Percentiles rank a stretch among this genome's conserved stretches.
phyloP scores from a whole-genome alignment of 2,797 vertebrate genomes.

The Macrochelys suwanniensis region DNA sequence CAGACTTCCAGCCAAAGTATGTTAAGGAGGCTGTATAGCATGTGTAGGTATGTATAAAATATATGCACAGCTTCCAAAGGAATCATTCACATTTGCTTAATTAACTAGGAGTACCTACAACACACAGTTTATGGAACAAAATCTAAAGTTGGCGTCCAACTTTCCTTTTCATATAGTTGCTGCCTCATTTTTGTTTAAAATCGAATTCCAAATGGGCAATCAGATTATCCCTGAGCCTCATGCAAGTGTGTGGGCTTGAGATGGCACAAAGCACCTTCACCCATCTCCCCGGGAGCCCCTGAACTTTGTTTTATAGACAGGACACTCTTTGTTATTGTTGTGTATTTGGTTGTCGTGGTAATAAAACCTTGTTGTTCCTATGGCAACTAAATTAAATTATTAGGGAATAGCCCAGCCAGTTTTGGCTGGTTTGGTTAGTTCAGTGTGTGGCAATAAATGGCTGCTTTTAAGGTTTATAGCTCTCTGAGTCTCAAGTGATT shows the following conservation, averaged over 20 bases:
- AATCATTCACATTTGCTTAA: background rate
- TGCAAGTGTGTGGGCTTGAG: background rate
- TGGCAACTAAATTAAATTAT: too few species aligned
- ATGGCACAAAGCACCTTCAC: conserved; percentile 20
- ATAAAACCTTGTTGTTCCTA: too few species aligned
- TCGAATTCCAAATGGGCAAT: conserved; percentile 19
- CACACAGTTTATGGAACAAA: conserved; percentile 13
- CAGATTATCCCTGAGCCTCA: conserved; percentile 40
- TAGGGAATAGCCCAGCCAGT: too few species aligned
- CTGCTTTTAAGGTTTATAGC: too few species aligned
- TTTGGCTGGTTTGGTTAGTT: too few species aligned
- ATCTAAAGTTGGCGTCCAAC: background rate
- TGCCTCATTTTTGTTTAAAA: conserved; percentile 43
- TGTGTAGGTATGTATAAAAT: background rate
- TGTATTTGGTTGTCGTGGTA: too few species aligned
- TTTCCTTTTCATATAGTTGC: background rate
- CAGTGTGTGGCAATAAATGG: too few species aligned
- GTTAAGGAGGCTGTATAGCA: background rate
- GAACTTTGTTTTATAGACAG: conserved; percentile 6
- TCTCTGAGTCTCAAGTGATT: too few species aligned
- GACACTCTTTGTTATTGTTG: background rate
- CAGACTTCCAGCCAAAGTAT: background rate
- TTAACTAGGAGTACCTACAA: background rate
- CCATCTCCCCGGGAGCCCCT: conserved; percentile 2
- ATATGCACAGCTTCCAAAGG: conserved; percentile 3